Evolutionary conservation across 2,113 vertebrate genomes (phyloP).

Genomic region (Xiphophorus hellerii): DNA sequence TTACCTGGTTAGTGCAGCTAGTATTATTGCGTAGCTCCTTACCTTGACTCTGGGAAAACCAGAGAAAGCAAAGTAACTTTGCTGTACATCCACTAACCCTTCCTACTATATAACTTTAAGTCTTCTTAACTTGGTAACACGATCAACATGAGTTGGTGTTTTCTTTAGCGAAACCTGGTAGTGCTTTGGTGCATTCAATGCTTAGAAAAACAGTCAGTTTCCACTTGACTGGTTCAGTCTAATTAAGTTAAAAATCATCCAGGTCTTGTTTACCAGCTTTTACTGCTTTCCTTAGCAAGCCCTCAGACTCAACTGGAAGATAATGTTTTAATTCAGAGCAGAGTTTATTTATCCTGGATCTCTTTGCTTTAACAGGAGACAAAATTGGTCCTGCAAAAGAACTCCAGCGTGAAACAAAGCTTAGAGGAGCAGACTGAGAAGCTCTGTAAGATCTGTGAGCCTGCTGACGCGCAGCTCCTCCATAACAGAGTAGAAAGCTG

Average conservation of each 20-base stretch:
- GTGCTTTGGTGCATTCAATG: too few relatives aligned
- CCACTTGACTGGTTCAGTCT: too few relatives aligned
- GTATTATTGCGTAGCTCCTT: neutral
- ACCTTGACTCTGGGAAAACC: neutral
- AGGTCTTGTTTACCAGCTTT: neutral
- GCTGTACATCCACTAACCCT: neutral
- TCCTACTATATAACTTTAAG: too few relatives aligned
- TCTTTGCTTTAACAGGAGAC: constrained; percentile 80
- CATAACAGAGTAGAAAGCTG: constrained; percentile 85
- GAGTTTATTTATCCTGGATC: neutral
- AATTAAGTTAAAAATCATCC: too few relatives aligned
- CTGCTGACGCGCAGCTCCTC: constrained; percentile 82
- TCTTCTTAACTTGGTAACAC: too few relatives aligned
- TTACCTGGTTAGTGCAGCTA: neutral
- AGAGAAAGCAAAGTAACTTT: neutral
- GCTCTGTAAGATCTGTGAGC: constrained; percentile 81
- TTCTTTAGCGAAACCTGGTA: too few relatives aligned
- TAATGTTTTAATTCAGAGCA: neutral
- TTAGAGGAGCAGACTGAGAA: constrained; percentile 82
- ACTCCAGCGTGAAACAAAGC: constrained; percentile 75
- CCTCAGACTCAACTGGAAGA: neutral
- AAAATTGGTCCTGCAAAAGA: constrained; percentile 77
- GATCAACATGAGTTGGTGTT: too few relatives aligned
- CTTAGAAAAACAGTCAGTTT: too few relatives aligned
- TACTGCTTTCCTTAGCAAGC: neutral